phyloP scores from a whole-genome alignment of 2,113 vertebrate genomes.

The Indicator indicator region DNA sequence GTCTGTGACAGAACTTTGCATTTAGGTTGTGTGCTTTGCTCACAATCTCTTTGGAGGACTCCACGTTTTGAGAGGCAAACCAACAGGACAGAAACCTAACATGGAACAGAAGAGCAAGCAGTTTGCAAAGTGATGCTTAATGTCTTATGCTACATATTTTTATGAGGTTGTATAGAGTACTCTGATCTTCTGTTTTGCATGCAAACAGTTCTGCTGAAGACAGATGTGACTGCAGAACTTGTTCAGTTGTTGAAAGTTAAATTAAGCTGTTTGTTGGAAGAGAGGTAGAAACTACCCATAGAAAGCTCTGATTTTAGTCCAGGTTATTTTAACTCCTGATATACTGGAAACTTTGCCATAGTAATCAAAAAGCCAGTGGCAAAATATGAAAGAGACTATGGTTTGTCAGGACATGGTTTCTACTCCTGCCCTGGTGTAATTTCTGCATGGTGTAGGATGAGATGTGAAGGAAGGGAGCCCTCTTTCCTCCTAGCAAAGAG shows the following conservation, averaged over 20 bases:
- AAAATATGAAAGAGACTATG: not conserved
- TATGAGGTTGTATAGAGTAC: not conserved
- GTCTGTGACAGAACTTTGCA: not conserved
- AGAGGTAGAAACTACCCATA: not conserved
- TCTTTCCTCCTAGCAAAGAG: not conserved
- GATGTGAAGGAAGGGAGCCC: not conserved
- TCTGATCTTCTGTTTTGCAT: not conserved
- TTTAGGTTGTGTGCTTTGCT: not conserved
- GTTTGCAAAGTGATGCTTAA: not conserved
- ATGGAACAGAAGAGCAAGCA: not conserved
- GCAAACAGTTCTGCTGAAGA: not conserved
- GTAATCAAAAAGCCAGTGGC: not conserved
- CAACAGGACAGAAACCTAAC: not conserved
- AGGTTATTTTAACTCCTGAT: not conserved
- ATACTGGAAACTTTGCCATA: not conserved
- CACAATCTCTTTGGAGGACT: not conserved
- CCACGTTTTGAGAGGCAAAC: not conserved
- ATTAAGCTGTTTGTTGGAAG: not conserved
- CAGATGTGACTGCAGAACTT: not conserved
- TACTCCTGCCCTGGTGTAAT: not conserved
- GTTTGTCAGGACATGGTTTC: not conserved
- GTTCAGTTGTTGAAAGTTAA: not conserved
- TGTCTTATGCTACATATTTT: not conserved
- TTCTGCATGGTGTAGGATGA: rapidly evolving
- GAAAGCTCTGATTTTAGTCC: not conserved